Conservation (phyloP, 2,888 invertebrate genomes). For the Syritta pipiens region DNA sequence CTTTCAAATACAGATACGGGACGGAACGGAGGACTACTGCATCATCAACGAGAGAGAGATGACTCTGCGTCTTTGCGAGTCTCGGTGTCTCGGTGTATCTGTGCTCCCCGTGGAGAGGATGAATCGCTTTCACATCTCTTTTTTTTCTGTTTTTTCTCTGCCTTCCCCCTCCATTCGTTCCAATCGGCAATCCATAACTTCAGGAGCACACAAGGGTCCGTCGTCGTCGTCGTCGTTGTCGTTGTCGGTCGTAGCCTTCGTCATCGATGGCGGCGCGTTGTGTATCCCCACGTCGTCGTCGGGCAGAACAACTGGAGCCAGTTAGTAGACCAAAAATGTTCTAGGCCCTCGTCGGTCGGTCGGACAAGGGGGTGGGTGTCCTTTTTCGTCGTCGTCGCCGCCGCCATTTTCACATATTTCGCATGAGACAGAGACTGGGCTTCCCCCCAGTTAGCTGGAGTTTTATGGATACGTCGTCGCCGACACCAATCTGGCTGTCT, state of each 20-base stretch:
- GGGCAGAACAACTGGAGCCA: conserved; percentile 67
- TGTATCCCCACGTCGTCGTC: conserved; percentile 28
- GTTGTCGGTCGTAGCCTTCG: conserved; percentile 52
- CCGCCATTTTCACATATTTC: conserved; percentile 50
- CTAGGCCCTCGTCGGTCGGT: conserved; percentile 8
- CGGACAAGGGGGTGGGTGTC: conserved; percentile 53
- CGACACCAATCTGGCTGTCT: conserved; percentile 5
- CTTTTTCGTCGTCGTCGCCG: conserved; percentile 46
- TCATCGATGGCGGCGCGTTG: conserved; percentile 36
- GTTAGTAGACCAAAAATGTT: conserved; percentile 61
- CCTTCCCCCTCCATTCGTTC: background rate
- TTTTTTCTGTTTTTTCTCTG: conserved; percentile 35
- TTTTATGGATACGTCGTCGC: conserved; percentile 66
- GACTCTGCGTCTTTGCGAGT: conserved; percentile 55
- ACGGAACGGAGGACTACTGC: conserved; percentile 23
- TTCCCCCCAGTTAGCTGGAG: conserved; percentile 54
- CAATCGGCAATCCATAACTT: conserved; percentile 62
- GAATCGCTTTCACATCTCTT: conserved; percentile 4
- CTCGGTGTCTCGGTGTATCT: conserved; percentile 23
- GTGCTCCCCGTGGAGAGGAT: conserved; percentile 28
- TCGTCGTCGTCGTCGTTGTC: too few species aligned
- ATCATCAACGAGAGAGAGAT: conserved; percentile 54
- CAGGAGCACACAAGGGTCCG: conserved; percentile 36
- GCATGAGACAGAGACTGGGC: conserved; percentile 37
- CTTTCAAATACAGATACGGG: conserved; percentile 1